phyloP scores from a whole-genome alignment of 2,797 vertebrate species.

The Valencia hispanica region DNA sequence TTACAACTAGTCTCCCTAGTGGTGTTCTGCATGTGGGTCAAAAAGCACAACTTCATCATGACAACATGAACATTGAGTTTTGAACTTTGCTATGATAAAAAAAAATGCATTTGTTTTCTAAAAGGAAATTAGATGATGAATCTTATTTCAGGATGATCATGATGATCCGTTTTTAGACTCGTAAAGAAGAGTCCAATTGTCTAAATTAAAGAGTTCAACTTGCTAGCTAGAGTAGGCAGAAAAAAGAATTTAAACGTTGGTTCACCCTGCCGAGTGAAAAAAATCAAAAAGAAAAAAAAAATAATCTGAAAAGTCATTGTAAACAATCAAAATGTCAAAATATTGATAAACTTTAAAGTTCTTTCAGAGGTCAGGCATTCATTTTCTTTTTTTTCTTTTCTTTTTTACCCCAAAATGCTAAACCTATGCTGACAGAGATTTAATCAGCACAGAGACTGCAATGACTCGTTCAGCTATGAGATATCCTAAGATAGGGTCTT shows the following conservation, averaged over 20 bases:
- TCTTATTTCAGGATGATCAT: neutral
- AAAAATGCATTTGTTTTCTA: neutral
- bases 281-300: too few relatives aligned
- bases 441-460: neutral
- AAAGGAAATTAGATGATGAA: neutral
- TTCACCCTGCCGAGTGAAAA: neutral
- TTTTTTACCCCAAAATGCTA: neutral
- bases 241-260: neutral
- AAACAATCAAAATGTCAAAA: neutral
- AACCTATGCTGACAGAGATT: neutral
- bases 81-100: neutral
- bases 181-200: neutral
- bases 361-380: neutral
- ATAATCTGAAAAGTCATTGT: neutral
- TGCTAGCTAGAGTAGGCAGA: neutral
- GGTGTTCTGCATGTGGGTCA: too few relatives aligned
- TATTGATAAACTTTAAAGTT: neutral
- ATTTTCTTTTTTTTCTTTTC: too few relatives aligned
- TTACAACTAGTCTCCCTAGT: too few relatives aligned
- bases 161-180: neutral
- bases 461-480: too few relatives aligned
- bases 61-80: neutral
- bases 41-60: too few relatives aligned
- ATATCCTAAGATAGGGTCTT: too few relatives aligned
- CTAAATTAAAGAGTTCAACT: neutral